A percentile compares a stretch with the other conserved stretches of the same genome.
phyloP scores from a whole-genome alignment of 2,888 invertebrate genomes.

The Tinea trinotella region DNA sequence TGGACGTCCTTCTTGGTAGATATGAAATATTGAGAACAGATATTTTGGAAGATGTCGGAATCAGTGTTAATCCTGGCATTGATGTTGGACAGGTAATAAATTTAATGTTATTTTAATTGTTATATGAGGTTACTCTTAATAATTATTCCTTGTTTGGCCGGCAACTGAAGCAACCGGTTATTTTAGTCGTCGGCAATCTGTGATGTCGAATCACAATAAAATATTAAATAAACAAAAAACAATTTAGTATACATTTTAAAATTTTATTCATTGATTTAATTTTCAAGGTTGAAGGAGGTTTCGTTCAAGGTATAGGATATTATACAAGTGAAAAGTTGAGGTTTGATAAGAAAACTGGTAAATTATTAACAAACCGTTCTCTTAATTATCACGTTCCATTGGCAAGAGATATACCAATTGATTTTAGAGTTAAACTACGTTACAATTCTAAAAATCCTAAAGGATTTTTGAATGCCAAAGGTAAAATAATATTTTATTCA shows the following conservation, averaged over 20 bases:
- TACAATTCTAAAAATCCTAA: conserved; percentile 75
- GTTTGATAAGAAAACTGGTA: conserved; percentile 73
- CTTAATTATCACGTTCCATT: conserved; percentile 81
- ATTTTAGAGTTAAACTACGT: conserved; percentile 74
- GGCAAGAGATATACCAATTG: conserved; percentile 77
- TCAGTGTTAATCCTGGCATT: conserved; percentile 76
- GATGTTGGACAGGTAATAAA: conserved; percentile 76
- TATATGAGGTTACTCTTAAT: neutral
- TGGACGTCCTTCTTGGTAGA: conserved; percentile 81
- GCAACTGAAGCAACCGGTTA: neutral
- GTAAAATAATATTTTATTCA: conserved; percentile 34
- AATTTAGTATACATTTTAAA: too few relatives aligned
- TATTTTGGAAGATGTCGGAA: conserved; percentile 78
- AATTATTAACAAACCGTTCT: conserved; percentile 77
- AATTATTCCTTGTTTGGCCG: too few relatives aligned
- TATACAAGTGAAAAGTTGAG: conserved; percentile 78
- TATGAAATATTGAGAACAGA: conserved; percentile 74
- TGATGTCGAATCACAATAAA: neutral
- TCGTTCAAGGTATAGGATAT: conserved; percentile 79
- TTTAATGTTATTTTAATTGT: neutral
- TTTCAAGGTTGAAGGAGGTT: conserved; percentile 77
- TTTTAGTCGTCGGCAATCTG: neutral
- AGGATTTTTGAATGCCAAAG: conserved; percentile 79
- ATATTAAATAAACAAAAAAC: too few relatives aligned
- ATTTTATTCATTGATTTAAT: neutral